Evolutionary conservation across 1,140 invertebrate species (phyloP).

Genomic region (Drosophila persimilis): DNA sequence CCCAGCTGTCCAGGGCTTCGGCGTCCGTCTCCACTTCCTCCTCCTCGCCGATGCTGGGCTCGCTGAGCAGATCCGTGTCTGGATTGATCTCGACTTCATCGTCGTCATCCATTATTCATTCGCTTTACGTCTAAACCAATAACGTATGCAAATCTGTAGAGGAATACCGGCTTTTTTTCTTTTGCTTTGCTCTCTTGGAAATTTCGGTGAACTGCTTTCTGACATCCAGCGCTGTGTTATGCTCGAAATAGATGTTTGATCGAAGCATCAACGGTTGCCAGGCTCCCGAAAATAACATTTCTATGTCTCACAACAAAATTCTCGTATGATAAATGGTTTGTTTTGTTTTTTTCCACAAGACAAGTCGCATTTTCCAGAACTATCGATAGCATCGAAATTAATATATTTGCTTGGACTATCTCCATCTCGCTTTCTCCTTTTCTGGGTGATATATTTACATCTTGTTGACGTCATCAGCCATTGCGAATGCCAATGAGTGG

Average conservation of each 20-base stretch:
- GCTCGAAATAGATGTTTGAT: conserved; percentile 27
- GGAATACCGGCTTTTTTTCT: background rate
- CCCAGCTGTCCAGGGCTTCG: conserved; percentile 48
- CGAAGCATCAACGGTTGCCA: conserved; percentile 35
- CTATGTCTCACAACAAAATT: background rate
- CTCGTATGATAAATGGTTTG: background rate
- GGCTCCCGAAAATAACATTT: background rate
- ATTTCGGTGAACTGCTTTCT: background rate
- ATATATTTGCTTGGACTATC: no score
- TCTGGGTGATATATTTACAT: no score
- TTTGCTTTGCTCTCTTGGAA: background rate
- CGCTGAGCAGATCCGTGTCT: conserved; percentile 18
- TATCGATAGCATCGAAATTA: conserved; percentile 9
- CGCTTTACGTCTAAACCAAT: no score
- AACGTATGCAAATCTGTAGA: conserved; percentile 1
- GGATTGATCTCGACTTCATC: conserved; percentile 53
- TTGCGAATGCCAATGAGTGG: conserved; percentile 21
- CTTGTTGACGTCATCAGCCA: conserved; percentile 29
- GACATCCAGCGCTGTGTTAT: no score
- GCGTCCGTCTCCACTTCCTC: conserved; percentile 21
- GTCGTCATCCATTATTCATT: conserved; percentile 42
- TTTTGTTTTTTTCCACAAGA: background rate
- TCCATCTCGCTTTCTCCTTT: no score
- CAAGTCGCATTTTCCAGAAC: no score
- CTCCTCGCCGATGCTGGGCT: conserved; percentile 20